Evolutionary conservation across 35 echinoderm and acorn worm species (phyloP).

Genomic region (Ophioderma brevispina): DNA sequence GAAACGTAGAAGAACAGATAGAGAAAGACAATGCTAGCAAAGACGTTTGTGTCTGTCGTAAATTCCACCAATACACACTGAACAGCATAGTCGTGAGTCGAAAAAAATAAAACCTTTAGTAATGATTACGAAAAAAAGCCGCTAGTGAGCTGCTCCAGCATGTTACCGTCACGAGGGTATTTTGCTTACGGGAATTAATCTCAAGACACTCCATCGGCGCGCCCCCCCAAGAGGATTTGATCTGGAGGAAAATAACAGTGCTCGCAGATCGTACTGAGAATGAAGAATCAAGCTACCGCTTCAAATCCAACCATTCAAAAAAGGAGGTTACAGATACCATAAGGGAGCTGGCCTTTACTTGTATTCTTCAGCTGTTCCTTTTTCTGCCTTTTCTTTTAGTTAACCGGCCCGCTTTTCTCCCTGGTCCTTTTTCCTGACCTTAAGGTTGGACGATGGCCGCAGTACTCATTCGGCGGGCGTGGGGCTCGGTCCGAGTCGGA

Average conservation of each 20-base stretch:
- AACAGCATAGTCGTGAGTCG: background rate
- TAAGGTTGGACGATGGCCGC: too few species aligned
- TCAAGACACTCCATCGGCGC: slow-evolving; percentile 44
- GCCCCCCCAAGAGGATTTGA: too few species aligned
- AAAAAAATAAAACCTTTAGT: slow-evolving; percentile 46
- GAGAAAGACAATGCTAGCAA: slow-evolving; percentile 57
- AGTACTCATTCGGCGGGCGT: too few species aligned
- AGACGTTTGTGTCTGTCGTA: slow-evolving; percentile 3
- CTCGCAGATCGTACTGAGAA: slow-evolving; percentile 15
- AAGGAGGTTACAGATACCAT: background rate
- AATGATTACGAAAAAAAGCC: slow-evolving; percentile 41
- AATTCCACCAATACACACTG: slow-evolving; percentile 23
- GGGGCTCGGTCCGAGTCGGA: too few species aligned
- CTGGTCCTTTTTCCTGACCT: too few species aligned
- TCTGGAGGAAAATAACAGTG: slow-evolving; percentile 21
- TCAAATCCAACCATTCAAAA: background rate
- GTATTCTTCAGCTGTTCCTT: too few species aligned
- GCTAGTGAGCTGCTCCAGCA: slow-evolving; percentile 32
- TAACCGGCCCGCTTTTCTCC: too few species aligned
- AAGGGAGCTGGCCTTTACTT: slow-evolving; percentile 13
- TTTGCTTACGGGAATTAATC: slow-evolving; percentile 46
- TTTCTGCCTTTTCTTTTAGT: too few species aligned
- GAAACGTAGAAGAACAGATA: slow-evolving; percentile 3
- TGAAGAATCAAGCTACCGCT: background rate
- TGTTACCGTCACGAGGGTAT: slow-evolving; percentile 50